Evolutionary conservation across 2,888 invertebrate genomes (phyloP), one percentile per base, ranked within the genome.

Genomic region (Drosophila demipolita): DNA sequence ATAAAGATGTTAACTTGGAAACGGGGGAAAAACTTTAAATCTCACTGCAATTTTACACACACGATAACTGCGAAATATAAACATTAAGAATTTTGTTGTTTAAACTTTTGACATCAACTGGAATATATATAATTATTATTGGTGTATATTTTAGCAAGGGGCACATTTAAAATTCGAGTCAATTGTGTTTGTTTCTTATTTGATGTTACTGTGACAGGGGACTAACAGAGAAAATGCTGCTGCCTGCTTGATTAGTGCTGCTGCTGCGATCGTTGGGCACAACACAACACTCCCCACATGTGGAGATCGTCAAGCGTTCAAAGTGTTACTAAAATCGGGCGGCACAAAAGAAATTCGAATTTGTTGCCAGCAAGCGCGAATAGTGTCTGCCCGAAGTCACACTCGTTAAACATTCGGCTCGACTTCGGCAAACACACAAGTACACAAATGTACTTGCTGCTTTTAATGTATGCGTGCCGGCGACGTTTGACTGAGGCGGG

Each of bases 261-360:
- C 77, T 83, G 83, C 79, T 81, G 85, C 89, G 92, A 87, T 91
- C 90, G 92, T 91, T 89, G 87, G 83, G 83, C 85, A 89, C 90
- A 89, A 87, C 90, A 87, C 85, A 91, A 87, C 85, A 91, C 91
- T 92, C 91, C 92, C 92, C 90, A 91, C 92, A 93, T 93, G 90
- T 86, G 93, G 92, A 92, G 93, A 92, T 92, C 93, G 92, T 91
- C 92, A 92, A 93, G 92, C 93, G 93, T 92, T 93, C 93, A 91
- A 92, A 93, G 88, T 91, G 91, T 91, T 93, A 93, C 93, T 93
- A 93, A 93, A 93, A 89, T 84, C 91, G 92, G 86, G 85, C 82
- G 86, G 83, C 87, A 74, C 82, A 75, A 89, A 90, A 91, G 91
- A 91, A 89, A 91, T 91, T 89, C 82, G 87, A 91, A 90, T 92